Conservation (phyloP, 2,797 vertebrate genomes). For the Oceanodroma leucorhoa region DNA sequence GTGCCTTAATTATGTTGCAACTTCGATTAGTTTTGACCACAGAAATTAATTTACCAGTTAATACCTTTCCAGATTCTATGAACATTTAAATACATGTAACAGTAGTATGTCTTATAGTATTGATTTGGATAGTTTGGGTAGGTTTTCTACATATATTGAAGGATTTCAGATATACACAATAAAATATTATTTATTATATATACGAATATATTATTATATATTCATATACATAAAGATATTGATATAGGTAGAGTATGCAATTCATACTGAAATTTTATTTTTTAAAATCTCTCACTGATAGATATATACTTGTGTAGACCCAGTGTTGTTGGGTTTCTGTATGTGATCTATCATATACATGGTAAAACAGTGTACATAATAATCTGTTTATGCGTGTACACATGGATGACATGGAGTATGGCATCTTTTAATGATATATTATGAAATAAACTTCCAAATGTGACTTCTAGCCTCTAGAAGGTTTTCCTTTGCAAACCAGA, state of each 20-base stretch:
- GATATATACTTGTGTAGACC: neutral
- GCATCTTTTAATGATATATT: neutral
- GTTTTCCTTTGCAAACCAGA: neutral
- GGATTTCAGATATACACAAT: neutral
- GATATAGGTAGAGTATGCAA: neutral
- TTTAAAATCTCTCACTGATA: neutral
- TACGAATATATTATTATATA: neutral
- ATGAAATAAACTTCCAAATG: neutral
- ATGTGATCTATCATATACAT: neutral
- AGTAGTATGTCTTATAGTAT: neutral
- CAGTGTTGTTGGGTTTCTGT: neutral
- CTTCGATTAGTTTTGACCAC: neutral
- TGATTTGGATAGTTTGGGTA: neutral
- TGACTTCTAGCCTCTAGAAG: neutral
- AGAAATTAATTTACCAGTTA: neutral
- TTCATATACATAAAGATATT: neutral
- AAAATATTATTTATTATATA: neutral
- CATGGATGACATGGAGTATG: neutral
- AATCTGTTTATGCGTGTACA: neutral
- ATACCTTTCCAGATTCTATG: neutral
- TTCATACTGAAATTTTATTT: neutral
- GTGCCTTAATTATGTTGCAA: neutral
- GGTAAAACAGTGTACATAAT: neutral
- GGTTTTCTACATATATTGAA: neutral
- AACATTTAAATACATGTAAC: neutral